A percentile compares a stretch with the other conserved stretches of the same genome.
phyloP scores from a whole-genome alignment of 2,797 vertebrate genomes.

The Rhinoraja longicauda region DNA sequence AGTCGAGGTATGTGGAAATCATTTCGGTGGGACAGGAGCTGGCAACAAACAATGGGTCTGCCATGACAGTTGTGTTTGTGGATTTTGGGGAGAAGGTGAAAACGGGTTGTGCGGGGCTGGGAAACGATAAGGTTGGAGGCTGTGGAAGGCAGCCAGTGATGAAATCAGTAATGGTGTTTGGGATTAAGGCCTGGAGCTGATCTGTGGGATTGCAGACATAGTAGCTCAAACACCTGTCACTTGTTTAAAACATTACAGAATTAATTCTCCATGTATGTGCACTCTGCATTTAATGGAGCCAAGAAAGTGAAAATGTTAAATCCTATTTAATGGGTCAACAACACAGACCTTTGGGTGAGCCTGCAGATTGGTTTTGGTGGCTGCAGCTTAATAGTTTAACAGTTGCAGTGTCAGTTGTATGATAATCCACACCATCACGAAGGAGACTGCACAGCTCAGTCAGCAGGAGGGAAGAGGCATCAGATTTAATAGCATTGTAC shows the following conservation, averaged over 20 bases:
- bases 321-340: neutral
- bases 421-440: neutral
- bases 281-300: neutral
- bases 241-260: neutral
- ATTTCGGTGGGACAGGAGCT: too few relatives aligned
- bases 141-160: too few relatives aligned
- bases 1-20: too few relatives aligned
- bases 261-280: neutral
- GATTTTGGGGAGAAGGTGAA: too few relatives aligned
- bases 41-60: too few relatives aligned
- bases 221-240: neutral
- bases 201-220: too few relatives aligned
- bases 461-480: neutral
- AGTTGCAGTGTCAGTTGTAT: neutral
- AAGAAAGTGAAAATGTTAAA: neutral
- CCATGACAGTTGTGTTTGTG: too few relatives aligned
- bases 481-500: neutral
- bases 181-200: too few relatives aligned
- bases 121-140: too few relatives aligned
- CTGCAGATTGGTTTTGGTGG: neutral
- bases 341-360: neutral
- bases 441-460: neutral
- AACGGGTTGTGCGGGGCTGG: too few relatives aligned
- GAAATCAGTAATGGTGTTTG: too few relatives aligned
- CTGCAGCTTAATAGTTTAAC: neutral